phyloP scores from a whole-genome alignment of 2,888 invertebrate species.

The Phaonia tiefii region DNA sequence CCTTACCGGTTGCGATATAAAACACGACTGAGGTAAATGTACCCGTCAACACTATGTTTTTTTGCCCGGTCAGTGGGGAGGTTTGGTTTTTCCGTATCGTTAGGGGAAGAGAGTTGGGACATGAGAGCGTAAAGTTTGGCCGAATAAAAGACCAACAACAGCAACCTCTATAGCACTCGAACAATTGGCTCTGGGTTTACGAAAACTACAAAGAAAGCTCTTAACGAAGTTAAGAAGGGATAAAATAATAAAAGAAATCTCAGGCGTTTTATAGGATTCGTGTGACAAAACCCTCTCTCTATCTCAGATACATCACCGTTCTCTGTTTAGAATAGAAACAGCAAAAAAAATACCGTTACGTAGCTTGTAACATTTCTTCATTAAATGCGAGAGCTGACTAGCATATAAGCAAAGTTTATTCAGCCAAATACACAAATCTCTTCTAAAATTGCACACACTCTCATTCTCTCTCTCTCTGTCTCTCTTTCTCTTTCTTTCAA shows the following conservation, averaged over 20 bases:
- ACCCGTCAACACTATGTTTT: slow-evolving; percentile 71
- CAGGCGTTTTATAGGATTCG: background rate
- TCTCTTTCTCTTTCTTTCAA: slow-evolving; percentile 1
- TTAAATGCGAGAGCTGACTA: background rate
- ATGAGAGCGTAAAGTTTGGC: background rate
- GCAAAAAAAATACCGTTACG: slow-evolving; percentile 21
- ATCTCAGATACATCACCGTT: background rate
- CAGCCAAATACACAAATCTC: slow-evolving; percentile 52
- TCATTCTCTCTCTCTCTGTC: background rate
- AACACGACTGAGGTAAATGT: slow-evolving; percentile 80
- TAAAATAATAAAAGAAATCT: background rate
- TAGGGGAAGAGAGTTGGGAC: background rate
- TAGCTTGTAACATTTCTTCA: no score
- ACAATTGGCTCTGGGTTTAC: no score
- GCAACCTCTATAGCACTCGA: background rate
- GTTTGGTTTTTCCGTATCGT: background rate
- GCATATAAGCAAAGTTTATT: slow-evolving; percentile 18
- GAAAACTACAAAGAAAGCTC: background rate
- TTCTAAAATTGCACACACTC: slow-evolving; percentile 35
- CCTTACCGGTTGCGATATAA: slow-evolving; percentile 80
- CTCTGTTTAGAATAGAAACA: background rate
- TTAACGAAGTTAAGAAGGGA: background rate
- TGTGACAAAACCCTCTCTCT: background rate
- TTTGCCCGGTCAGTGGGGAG: background rate
- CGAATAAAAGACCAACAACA: slow-evolving; percentile 5